These are phyloP conservation scores for Volucella bombylans DNA, from an alignment of 2,888 invertebrate genomes.

Conservation along the genomic window DNA sequence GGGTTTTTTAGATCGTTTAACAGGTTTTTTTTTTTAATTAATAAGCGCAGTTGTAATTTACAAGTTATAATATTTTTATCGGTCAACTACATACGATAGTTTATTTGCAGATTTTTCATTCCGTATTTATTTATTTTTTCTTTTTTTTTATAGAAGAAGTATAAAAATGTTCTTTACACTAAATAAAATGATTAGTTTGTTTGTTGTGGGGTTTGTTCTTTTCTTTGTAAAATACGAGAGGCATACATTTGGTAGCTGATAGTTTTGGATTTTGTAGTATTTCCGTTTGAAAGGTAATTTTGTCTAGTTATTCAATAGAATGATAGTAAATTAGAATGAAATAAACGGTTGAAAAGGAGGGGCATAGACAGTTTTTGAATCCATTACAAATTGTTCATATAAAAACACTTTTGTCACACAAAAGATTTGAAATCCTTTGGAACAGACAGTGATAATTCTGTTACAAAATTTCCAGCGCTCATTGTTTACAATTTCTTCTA, in stretches of 20 bases:
- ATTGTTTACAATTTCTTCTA: too few relatives aligned
- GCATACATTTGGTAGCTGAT: constrained; percentile 28
- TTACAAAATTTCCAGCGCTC: too few relatives aligned
- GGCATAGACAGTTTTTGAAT: too few relatives aligned
- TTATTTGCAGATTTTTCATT: constrained; percentile 28
- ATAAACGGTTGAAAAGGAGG: too few relatives aligned
- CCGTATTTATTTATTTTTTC: constrained; percentile 6
- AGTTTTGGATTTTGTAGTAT: background rate
- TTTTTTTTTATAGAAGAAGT: constrained; percentile 67
- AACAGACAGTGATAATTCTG: too few relatives aligned
- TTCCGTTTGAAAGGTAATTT: background rate
- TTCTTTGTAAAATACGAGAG: constrained; percentile 42
- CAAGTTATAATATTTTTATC: constrained; percentile 52
- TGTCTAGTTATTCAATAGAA: too few relatives aligned
- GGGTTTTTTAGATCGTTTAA: constrained; percentile 29
- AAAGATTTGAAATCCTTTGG: too few relatives aligned
- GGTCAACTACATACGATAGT: constrained; percentile 34
- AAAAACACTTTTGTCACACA: too few relatives aligned
- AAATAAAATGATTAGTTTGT: constrained; percentile 73
- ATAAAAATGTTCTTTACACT: constrained; percentile 72
- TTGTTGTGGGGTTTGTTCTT: constrained; percentile 48
- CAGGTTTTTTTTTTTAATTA: constrained; percentile 37
- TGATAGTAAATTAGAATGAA: too few relatives aligned
- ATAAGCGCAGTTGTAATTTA: constrained; percentile 68
- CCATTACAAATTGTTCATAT: too few relatives aligned